Conservation (phyloP, 1,140 invertebrate species). For the Cydia strobilella region DNA sequence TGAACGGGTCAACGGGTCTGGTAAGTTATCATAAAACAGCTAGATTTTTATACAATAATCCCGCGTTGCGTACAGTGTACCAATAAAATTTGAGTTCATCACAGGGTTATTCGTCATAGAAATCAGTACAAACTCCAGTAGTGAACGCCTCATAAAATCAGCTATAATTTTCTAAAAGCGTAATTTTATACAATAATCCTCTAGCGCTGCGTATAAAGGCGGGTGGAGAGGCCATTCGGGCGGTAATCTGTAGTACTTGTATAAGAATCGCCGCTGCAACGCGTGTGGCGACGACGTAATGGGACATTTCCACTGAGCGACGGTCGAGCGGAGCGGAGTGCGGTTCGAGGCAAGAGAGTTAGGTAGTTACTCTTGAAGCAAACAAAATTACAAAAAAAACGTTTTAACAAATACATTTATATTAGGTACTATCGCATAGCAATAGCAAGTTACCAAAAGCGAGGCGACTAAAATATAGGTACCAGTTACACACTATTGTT, state of each 20-base stretch:
- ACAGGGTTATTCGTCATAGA: background rate
- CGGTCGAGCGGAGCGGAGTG: conserved; percentile 57
- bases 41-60: too few relatives aligned
- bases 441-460: background rate
- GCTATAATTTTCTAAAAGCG: conserved; percentile 26
- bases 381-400: too few relatives aligned
- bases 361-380: background rate
- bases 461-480: too few relatives aligned
- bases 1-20: too few relatives aligned
- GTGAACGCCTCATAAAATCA: background rate
- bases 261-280: conserved; percentile 64
- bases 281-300: conserved; percentile 73
- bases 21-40: background rate
- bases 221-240: conserved; percentile 64
- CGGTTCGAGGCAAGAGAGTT: conserved; percentile 32
- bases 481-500: too few relatives aligned
- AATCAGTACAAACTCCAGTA: conserved; percentile 3
- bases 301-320: conserved; percentile 73
- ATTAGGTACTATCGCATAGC: too few relatives aligned
- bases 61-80: too few relatives aligned
- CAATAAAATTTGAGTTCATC: too few relatives aligned
- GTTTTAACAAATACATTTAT: too few relatives aligned
- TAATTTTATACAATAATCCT: conserved; percentile 32
- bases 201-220: conserved; percentile 42
- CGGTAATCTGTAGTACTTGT: conserved; percentile 64